Conservation (phyloP, 2,113 vertebrate genomes). For the Barnardius zonarius region DNA sequence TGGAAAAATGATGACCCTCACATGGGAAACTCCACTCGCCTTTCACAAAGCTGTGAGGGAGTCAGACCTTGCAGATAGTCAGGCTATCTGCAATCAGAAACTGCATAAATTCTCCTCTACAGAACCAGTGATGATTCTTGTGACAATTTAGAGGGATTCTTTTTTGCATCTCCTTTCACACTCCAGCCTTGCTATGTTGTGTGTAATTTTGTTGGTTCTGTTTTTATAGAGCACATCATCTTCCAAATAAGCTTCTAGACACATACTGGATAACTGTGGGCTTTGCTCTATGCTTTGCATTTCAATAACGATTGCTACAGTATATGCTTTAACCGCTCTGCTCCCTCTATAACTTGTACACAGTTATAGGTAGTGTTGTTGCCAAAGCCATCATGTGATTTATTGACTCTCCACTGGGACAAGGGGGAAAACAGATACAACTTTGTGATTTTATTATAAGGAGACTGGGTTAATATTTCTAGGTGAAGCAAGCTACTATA, state of each 20-base stretch:
- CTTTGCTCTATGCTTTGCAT: constrained; percentile 57
- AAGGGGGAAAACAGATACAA: constrained; percentile 84
- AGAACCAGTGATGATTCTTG: neutral
- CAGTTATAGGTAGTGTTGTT: constrained; percentile 75
- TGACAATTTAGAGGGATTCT: neutral
- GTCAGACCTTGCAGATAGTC: neutral
- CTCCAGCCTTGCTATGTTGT: neutral
- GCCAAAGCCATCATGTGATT: constrained; percentile 85
- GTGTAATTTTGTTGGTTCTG: neutral
- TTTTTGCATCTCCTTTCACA: neutral
- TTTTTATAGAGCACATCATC: constrained; percentile 11
- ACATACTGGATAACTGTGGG: constrained; percentile 60
- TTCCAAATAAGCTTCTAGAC: neutral
- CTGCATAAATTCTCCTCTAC: neutral
- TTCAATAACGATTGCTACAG: constrained; percentile 72
- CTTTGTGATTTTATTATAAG: constrained; percentile 89
- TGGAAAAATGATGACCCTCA: neutral
- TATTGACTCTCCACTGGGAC: constrained; percentile 84
- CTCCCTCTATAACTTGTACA: constrained; percentile 75
- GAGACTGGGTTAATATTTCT: constrained; percentile 86
- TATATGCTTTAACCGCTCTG: constrained; percentile 67
- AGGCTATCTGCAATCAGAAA: neutral
- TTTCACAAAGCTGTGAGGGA: neutral
- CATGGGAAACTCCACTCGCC: neutral
- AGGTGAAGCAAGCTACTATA: constrained; percentile 85